Conservation (phyloP, 2,888 invertebrate genomes). For the Acleris laterana region DNA sequence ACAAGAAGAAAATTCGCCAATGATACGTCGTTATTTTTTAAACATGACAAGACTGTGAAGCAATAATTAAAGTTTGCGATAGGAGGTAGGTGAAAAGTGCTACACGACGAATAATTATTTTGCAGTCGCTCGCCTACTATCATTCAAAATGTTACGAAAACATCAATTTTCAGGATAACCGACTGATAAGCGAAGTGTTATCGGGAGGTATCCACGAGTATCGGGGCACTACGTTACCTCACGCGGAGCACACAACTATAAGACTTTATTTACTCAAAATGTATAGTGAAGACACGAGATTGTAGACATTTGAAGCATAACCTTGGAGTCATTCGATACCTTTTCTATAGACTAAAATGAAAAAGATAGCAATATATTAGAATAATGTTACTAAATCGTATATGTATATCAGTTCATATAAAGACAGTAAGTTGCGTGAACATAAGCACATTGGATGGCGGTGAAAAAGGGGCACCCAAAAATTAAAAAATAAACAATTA, state of each 20-base stretch:
- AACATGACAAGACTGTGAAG: too few relatives aligned
- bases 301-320: conserved; percentile 59
- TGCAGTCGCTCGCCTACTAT: neutral
- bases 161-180: conserved; percentile 11
- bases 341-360: conserved; percentile 82
- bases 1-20: too few relatives aligned
- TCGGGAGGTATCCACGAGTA: conserved; percentile 37
- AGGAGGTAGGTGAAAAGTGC: too few relatives aligned
- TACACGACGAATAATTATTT: too few relatives aligned
- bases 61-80: too few relatives aligned
- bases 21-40: too few relatives aligned
- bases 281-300: conserved; percentile 50
- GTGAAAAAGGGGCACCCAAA: conserved; percentile 72
- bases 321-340: conserved; percentile 68
- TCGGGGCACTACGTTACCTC: conserved; percentile 40
- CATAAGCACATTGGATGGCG: conserved; percentile 70
- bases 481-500: conserved; percentile 59
- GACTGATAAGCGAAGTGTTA: conserved; percentile 17
- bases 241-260: conserved; percentile 39
- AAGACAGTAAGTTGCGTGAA: conserved; percentile 76
- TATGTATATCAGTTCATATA: conserved; percentile 79
- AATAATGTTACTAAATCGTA: conserved; percentile 81
- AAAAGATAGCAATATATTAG: conserved; percentile 84
- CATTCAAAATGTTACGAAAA: neutral
- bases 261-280: conserved; percentile 41